phyloP scores from a whole-genome alignment of 2,797 vertebrate species.

The Enteromius afrohamiltoni region DNA sequence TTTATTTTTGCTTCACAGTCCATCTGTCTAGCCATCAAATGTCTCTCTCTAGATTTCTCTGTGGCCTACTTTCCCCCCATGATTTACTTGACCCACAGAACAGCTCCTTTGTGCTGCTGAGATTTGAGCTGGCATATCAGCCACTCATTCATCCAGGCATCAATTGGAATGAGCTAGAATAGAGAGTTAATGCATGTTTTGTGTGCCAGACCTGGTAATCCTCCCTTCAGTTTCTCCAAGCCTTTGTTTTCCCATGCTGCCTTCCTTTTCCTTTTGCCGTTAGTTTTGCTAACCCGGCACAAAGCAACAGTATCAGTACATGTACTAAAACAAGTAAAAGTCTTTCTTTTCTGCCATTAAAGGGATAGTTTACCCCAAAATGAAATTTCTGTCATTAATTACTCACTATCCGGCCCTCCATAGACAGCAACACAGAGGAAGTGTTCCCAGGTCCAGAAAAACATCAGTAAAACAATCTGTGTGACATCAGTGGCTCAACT shows the following conservation, averaged over 20 bases:
- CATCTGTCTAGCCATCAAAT: slow-evolving; percentile 1
- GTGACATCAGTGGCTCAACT: no score
- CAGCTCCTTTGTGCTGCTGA: slow-evolving; percentile 56
- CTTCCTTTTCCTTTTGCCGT: slow-evolving; percentile 40
- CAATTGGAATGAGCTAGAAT: slow-evolving; percentile 53
- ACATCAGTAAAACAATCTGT: no score
- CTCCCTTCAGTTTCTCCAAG: slow-evolving; percentile 43
- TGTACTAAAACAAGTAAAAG: slow-evolving; percentile 5
- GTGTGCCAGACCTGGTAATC: slow-evolving; percentile 56
- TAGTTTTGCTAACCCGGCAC: slow-evolving; percentile 47
- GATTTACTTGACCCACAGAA: slow-evolving; percentile 46
- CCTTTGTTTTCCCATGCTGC: slow-evolving; percentile 53
- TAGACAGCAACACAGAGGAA: no score
- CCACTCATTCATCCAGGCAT: slow-evolving; percentile 60
- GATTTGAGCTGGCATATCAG: slow-evolving; percentile 61
- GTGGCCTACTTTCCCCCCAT: slow-evolving; percentile 26
- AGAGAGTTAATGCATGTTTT: slow-evolving; percentile 53
- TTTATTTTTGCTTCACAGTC: background rate
- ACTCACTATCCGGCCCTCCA: no score
- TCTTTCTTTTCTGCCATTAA: background rate
- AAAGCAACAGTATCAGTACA: slow-evolving; percentile 37
- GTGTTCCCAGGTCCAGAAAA: no score
- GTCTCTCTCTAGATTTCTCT: slow-evolving; percentile 26
- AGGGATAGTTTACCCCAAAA: no score
- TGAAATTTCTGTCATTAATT: no score